Conservation (phyloP, 1,140 invertebrate species). For the Forficula auricularia region DNA sequence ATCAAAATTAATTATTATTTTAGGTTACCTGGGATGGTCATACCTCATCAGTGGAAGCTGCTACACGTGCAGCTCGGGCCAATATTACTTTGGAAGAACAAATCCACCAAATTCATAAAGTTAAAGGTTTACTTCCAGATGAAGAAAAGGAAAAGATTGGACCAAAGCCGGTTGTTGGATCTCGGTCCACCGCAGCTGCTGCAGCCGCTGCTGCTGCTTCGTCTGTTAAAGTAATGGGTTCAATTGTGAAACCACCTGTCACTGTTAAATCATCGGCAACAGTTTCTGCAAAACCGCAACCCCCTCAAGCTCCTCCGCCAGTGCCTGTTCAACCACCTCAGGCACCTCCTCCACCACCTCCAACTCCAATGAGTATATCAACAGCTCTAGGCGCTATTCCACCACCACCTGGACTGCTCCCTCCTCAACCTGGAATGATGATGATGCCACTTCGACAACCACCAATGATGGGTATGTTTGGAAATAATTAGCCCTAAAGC, state of each 20-base stretch:
- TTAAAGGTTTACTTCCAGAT: conserved; percentile 80
- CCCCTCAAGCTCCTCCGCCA: conserved; percentile 28
- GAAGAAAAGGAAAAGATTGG: conserved; percentile 88
- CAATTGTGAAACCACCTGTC: conserved; percentile 4
- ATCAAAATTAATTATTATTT: not conserved
- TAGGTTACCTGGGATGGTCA: conserved; percentile 96
- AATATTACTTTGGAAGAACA: conserved; percentile 94
- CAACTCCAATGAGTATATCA: conserved; percentile 27
- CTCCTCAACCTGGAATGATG: conserved; percentile 23
- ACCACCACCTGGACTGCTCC: conserved; percentile 10
- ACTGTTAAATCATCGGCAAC: conserved; percentile 19
- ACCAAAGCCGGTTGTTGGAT: conserved; percentile 45
- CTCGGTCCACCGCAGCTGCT: conserved; percentile 5
- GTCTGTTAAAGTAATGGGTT: conserved; percentile 7
- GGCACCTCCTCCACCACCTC: conserved; percentile 22
- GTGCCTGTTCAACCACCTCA: conserved; percentile 26
- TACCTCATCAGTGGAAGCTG: conserved; percentile 81
- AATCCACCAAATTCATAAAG: conserved; percentile 92
- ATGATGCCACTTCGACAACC: conserved; percentile 41
- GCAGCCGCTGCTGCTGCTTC: conserved; percentile 5
- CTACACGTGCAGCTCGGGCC: conserved; percentile 74
- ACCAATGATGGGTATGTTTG: conserved; percentile 37
- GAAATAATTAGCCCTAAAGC: conserved; percentile 8
- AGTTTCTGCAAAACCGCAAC: conserved; percentile 17
- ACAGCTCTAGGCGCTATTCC: conserved; percentile 18